Conservation (phyloP, 2,797 vertebrate genomes). For the Thunnus albacares region DNA sequence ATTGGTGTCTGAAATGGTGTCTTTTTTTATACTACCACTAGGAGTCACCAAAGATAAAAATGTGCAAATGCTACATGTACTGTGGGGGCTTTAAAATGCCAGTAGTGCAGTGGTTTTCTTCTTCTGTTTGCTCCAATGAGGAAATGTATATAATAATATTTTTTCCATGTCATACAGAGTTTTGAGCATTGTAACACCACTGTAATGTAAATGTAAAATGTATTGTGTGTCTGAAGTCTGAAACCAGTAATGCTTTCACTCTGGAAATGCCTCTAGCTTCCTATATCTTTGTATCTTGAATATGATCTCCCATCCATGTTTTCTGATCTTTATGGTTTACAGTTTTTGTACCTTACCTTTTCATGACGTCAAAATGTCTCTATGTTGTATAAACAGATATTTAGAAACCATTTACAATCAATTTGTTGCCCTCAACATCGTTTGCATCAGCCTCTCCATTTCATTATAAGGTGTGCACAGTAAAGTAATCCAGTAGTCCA, state of each 20-base stretch:
- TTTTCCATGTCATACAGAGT: not conserved
- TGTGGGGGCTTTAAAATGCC: too few species aligned
- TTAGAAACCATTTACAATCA: slow-evolving; percentile 69
- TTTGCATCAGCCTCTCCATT: slow-evolving; percentile 69
- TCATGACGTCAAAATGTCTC: slow-evolving; percentile 47
- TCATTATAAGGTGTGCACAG: slow-evolving; percentile 83
- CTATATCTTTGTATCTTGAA: slow-evolving; percentile 45
- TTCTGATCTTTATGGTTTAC: slow-evolving; percentile 23
- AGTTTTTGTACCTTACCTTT: slow-evolving; percentile 11
- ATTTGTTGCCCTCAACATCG: slow-evolving; percentile 56
- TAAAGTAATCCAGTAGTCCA: slow-evolving; percentile 82
- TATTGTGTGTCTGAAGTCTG: slow-evolving; percentile 25
- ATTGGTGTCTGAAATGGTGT: not conserved
- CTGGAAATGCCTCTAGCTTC: slow-evolving; percentile 46
- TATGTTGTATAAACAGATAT: slow-evolving; percentile 57
- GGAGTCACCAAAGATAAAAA: not conserved
- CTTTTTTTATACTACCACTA: not conserved
- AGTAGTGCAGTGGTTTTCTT: too few species aligned
- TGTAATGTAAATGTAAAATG: slow-evolving; percentile 33
- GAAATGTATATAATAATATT: too few species aligned
- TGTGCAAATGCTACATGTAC: too few species aligned
- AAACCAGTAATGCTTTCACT: slow-evolving; percentile 43
- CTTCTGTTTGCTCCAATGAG: too few species aligned
- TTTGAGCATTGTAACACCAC: slow-evolving; percentile 26
- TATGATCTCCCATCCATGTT: slow-evolving; percentile 37